Evolutionary conservation across 1,140 invertebrate species (phyloP), one percentile per base, ranked within the genome.

Genomic region (Brachionus rubens): DNA sequence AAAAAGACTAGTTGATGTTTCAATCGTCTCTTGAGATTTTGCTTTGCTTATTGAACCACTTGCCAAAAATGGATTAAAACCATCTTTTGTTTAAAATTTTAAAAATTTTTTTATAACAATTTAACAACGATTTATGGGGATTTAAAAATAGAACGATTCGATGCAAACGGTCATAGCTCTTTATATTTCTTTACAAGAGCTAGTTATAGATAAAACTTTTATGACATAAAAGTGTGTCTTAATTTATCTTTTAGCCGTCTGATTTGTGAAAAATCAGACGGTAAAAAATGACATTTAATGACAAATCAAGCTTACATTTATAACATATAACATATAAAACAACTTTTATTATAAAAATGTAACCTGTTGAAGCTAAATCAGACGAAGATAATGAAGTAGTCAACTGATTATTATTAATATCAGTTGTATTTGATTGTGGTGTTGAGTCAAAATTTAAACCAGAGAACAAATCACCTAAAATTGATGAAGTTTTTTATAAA

Each of bases 1-100:
- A 26, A 21, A 24, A 65, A 16, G 4, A 36, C 59, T 30, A 43
- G 40, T 26, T 65, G 24, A 24, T 24, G 40, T 14, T 4, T 65
- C 59, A 43, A 65, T 65, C 41, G 59, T 24, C 41, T 65, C 59
- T 9, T 65, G 40, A 28, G 59, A 65, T 65, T 43, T 65, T 19
- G 59, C 59, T 65, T 43, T 59, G 54, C 30, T 59, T 33, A 59
- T 41, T 14, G 59, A 43, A 43, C 40, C 59, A 26, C 9, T n/a
- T 6, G 41, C 43, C 24, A 59, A 59, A 16, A 65, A 65, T 65
- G 40, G 59, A 43, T 65, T 65, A 43, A 36, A 43, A 12, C 21
- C 59, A 43, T 65, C 59, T 65, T 62, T 36, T 40, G 19, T 24
- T 30, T 36, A 59, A 16, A 9, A 9, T 52, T 59, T 16, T 1